These are phyloP conservation scores for Drosophila emarginata DNA, from an alignment of 2,888 invertebrate species.

Conservation along the genomic window DNA sequence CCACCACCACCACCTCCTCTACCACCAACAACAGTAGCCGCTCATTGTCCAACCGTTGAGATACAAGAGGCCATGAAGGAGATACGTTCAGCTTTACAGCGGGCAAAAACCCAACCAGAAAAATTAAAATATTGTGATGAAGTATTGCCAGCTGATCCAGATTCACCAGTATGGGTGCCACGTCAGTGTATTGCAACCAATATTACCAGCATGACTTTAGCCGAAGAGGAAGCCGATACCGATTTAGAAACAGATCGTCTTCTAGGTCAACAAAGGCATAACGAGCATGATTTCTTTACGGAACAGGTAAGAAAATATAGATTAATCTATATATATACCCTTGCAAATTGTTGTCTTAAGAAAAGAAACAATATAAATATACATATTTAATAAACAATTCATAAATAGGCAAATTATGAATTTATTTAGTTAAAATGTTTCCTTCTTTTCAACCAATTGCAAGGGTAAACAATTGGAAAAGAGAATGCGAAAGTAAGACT, in stretches of 20 bases:
- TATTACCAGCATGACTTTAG: constrained; percentile 16
- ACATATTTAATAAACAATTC: too few relatives aligned
- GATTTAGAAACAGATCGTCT: constrained; percentile 98
- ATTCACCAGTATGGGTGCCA: constrained; percentile 82
- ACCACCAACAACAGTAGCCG: neutral
- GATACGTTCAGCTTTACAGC: constrained; percentile 90
- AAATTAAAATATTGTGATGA: constrained; percentile 81
- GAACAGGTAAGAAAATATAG: constrained; percentile 83
- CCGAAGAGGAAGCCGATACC: constrained; percentile 94
- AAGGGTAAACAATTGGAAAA: neutral
- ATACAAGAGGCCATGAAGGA: constrained; percentile 89
- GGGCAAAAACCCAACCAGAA: constrained; percentile 81
- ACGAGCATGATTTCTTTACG: constrained; percentile 94
- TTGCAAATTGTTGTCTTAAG: too few relatives aligned
- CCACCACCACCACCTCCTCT: neutral
- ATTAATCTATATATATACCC: too few relatives aligned
- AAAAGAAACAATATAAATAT: too few relatives aligned
- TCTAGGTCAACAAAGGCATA: constrained; percentile 95
- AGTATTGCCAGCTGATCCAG: constrained; percentile 77
- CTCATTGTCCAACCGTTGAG: constrained; percentile 81
- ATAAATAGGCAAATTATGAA: too few relatives aligned
- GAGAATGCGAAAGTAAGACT: neutral
- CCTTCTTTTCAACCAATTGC: too few relatives aligned
- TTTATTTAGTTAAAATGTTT: too few relatives aligned
- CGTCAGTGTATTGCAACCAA: constrained; percentile 57